phyloP scores from a whole-genome alignment of 2,888 invertebrate species.

The Creontiades dilutus region DNA sequence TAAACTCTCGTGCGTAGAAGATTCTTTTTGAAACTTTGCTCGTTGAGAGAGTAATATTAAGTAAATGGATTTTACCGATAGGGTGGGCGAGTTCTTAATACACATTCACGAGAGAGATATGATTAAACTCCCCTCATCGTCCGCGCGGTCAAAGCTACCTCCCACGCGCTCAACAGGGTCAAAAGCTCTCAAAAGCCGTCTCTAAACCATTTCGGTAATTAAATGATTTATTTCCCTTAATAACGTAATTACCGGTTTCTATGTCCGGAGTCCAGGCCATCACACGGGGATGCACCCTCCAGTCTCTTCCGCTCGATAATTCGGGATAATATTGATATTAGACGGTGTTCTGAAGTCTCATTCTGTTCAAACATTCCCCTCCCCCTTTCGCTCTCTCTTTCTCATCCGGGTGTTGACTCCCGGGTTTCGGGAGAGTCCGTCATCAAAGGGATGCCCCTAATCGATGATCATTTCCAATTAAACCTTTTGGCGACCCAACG shows the following conservation, averaged over 20 bases:
- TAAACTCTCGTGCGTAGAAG: no score
- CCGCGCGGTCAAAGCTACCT: slow-evolving; percentile 23
- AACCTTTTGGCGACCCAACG: slow-evolving; percentile 37
- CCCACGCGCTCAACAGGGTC: not conserved
- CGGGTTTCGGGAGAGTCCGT: slow-evolving; percentile 15
- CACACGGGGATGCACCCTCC: slow-evolving; percentile 31
- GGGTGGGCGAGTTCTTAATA: not conserved
- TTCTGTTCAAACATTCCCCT: not conserved
- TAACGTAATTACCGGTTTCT: slow-evolving; percentile 70
- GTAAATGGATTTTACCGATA: no score
- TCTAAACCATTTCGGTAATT: slow-evolving; percentile 69
- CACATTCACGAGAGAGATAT: not conserved
- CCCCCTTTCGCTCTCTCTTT: slow-evolving; percentile 7
- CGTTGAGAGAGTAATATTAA: no score
- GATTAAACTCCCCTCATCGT: slow-evolving; percentile 3
- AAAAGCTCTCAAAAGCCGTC: slow-evolving; percentile 15
- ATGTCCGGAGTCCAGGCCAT: slow-evolving; percentile 31
- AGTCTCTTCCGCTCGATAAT: slow-evolving; percentile 39
- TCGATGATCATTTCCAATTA: slow-evolving; percentile 68
- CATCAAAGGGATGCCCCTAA: slow-evolving; percentile 65
- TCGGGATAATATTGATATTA: slow-evolving; percentile 71
- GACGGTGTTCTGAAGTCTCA: slow-evolving; percentile 37
- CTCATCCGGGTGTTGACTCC: slow-evolving; percentile 27
- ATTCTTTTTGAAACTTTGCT: no score
- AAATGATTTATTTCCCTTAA: slow-evolving; percentile 71